Evolutionary conservation across 1,140 invertebrate species (phyloP).

Genomic region (Eupristina koningsbergeri): DNA sequence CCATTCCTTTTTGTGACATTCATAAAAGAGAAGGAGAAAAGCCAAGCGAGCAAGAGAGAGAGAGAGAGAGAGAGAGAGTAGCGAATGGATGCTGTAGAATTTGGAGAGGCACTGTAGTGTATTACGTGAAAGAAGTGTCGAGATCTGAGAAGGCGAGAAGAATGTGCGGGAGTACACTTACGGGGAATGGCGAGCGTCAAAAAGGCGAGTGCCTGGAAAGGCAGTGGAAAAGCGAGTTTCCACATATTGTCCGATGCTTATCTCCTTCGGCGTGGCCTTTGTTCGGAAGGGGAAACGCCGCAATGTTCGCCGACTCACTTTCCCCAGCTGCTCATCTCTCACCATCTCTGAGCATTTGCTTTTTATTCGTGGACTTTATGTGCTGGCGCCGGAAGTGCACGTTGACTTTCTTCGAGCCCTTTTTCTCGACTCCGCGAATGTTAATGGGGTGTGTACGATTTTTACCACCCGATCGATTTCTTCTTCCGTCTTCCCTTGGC

Average conservation of each 20-base stretch:
- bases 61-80: too few species aligned
- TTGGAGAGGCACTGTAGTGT: not conserved
- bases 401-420: not conserved
- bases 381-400: not conserved
- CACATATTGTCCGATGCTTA: constrained; percentile 33
- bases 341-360: not conserved
- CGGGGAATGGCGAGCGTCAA: not conserved
- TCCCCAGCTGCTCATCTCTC: not conserved
- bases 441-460: not conserved
- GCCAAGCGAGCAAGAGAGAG: too few species aligned
- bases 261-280: constrained; percentile 21
- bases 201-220: not conserved
- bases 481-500: not conserved
- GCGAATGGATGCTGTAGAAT: not conserved
- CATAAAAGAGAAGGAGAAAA: not conserved
- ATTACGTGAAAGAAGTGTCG: not conserved
- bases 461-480: not conserved
- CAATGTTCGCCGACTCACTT: not conserved
- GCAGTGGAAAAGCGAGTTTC: not conserved
- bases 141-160: not conserved
- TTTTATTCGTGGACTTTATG: not conserved
- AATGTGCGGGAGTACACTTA: not conserved
- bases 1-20: not conserved
- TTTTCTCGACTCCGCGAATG: too few species aligned
- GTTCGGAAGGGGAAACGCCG: constrained; percentile 13